These are phyloP conservation scores for Okamejei kenojei DNA, from an alignment of 2,797 vertebrate species.

Conservation along the genomic window DNA sequence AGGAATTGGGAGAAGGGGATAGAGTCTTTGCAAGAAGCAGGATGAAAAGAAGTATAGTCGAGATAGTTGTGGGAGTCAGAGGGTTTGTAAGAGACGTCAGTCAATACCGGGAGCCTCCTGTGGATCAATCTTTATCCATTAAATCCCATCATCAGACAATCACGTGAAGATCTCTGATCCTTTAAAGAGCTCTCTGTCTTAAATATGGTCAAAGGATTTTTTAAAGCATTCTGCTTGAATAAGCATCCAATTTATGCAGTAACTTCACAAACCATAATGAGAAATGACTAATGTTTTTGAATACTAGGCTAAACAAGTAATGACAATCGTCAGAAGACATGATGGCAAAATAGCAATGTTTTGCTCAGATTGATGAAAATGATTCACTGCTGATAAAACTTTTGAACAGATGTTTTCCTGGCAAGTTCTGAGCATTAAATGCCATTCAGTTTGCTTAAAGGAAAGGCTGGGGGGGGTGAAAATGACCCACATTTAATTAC, in stretches of 20 bases:
- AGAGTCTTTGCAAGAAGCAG: too few species aligned
- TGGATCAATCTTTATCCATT: not conserved
- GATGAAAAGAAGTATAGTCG: too few species aligned
- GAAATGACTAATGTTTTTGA: not conserved
- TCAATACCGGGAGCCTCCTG: too few species aligned
- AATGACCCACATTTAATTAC: not conserved
- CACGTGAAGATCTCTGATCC: not conserved
- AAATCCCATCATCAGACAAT: not conserved
- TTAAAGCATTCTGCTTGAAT: not conserved
- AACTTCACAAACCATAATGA: not conserved
- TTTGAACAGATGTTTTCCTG: not conserved
- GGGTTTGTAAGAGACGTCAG: too few species aligned
- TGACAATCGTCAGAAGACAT: not conserved
- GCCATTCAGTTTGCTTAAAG: not conserved
- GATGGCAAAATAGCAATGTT: not conserved
- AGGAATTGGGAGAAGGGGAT: too few species aligned
- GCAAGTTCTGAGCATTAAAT: not conserved
- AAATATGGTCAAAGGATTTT: not conserved
- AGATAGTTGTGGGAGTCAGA: too few species aligned
- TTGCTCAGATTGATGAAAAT: not conserved
- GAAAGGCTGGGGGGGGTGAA: not conserved
- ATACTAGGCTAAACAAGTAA: not conserved
- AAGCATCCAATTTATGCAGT: not conserved
- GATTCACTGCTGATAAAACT: not conserved
- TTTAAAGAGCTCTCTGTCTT: not conserved